Percentiles rank a stretch among this genome's conserved stretches.
Evolutionary conservation across 2,113 vertebrate genomes (phyloP).

Genomic region (Falcunculus frontatus): DNA sequence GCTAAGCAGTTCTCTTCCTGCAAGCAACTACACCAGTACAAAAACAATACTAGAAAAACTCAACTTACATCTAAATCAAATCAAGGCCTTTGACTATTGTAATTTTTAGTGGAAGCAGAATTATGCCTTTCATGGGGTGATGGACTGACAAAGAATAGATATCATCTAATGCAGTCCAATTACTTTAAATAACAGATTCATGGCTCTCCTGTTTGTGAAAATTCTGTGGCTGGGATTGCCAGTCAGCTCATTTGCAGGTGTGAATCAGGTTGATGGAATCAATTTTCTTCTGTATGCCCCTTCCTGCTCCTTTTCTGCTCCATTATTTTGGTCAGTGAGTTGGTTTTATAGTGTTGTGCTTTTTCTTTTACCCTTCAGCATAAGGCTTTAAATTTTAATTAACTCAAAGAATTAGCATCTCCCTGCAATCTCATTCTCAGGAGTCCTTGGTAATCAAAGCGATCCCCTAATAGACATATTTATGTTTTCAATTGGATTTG

Average conservation of each 20-base stretch:
- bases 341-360: constrained; percentile 23
- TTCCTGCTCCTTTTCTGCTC: constrained; percentile 37
- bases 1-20: neutral
- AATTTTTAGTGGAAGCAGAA: neutral
- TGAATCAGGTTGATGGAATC: constrained; percentile 56
- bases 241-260: constrained; percentile 58
- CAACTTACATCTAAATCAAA: neutral
- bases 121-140: neutral
- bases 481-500: neutral
- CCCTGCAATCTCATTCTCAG: neutral
- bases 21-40: neutral
- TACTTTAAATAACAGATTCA: constrained; percentile 24
- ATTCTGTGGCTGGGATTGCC: neutral
- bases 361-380: constrained; percentile 47
- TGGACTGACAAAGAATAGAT: neutral
- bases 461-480: constrained; percentile 29
- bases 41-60: neutral
- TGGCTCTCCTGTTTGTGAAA: neutral
- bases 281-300: constrained; percentile 35
- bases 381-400: constrained; percentile 55
- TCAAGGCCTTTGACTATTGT: neutral
- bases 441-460: constrained; percentile 11
- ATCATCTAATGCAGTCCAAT: neutral
- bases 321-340: constrained; percentile 45
- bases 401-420: neutral